These are phyloP conservation scores for Pseudococcus viburni DNA, from an alignment of 2,888 invertebrate species.

Conservation along the genomic window DNA sequence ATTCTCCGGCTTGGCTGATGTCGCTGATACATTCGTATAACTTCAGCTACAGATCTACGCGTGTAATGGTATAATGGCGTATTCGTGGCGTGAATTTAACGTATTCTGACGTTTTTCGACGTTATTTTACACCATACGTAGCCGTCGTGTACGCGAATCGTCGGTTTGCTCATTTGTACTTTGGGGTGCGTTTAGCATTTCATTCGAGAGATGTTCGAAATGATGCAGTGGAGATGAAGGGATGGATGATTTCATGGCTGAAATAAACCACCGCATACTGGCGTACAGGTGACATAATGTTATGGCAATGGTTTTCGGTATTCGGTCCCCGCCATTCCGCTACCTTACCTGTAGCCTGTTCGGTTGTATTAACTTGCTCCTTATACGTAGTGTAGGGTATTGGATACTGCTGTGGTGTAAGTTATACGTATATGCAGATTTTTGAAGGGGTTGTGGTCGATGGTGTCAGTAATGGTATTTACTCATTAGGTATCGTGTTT, in stretches of 20 bases:
- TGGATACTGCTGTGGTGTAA: too few relatives aligned
- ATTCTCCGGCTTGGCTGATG: not conserved
- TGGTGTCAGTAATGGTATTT: not conserved
- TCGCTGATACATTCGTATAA: not conserved
- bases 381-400: not conserved
- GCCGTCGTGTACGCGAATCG: not conserved
- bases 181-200: not conserved
- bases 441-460: not conserved
- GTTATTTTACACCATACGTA: not conserved
- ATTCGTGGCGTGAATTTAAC: conserved; percentile 33
- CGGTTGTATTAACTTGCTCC: too few relatives aligned
- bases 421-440: not conserved
- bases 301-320: not conserved
- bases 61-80: conserved; percentile 13
- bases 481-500: not conserved
- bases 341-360: too few relatives aligned
- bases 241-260: not conserved
- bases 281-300: conserved; percentile 10
- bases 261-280: not conserved
- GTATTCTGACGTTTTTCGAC: conserved; percentile 8
- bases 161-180: conserved; percentile 20
- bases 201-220: not conserved
- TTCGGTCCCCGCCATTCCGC: not conserved
- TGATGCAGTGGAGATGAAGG: not conserved
- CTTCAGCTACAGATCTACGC: not conserved